Evolutionary conservation across 2,797 vertebrate species (phyloP), one percentile per base, ranked within the genome.

Genomic region (Sebastolobus altivelis): DNA sequence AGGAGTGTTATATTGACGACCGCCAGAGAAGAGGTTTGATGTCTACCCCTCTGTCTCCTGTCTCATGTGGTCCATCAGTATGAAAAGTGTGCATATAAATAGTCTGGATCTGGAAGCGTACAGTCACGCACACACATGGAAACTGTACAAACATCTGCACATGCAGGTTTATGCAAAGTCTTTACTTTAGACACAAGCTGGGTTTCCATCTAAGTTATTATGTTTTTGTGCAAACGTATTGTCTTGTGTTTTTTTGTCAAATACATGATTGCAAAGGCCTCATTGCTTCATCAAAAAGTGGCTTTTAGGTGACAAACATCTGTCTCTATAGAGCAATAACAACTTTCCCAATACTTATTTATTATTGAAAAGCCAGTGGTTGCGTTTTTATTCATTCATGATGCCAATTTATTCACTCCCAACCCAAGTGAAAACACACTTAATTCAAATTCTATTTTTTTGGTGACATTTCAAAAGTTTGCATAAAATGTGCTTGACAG

Each of bases 401-500:
- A 83, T 74, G 65, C 54, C 22, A 20, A 35, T 83, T 43, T 77
- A 80, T 80, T 84, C 59, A 35, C 38, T 76, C 46, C 16, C 29
- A 61, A 68, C 49, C 27, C 52, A 71, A 37, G 14, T 65, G 65
- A 71, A 75, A 88, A 71, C 31, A 31, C 58, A 54, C 8, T 54
- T 52, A 40, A 72, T 72, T 70, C 67, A 56, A 10, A 60, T 58
- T 83, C 20, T 3, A 0, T 58, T 37, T 54, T 76, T 82, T 75
- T 71, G 18, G 46, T 79, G 70, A 70, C 11, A 60, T 79, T 82
- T 88, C 49, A 65, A 82, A 88, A 83, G 82, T 91, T 90, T 85
- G 49, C 79, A 71, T 72, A 29, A 80, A 86, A 86, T 87, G 54
- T 76, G 56, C 59, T 13, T 72, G 88, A 77, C 88, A 90, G 86